Conservation (phyloP, 2,888 invertebrate species). For the Carabus problematicus region DNA sequence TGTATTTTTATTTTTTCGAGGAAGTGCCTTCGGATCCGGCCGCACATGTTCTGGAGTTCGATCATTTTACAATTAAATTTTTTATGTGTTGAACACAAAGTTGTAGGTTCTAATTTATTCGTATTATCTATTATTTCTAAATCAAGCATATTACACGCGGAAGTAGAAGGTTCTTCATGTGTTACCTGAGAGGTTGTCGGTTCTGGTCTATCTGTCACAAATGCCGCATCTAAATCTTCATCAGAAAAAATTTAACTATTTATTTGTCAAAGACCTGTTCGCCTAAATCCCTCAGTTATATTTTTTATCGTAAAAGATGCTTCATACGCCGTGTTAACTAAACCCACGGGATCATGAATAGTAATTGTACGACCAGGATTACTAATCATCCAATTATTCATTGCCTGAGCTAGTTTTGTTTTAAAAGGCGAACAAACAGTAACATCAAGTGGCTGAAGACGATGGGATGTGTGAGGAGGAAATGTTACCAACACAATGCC, state of each 20-base stretch:
- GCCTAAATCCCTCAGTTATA: no score
- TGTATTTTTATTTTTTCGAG: slow-evolving; percentile 17
- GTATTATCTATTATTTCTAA: no score
- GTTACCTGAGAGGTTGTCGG: no score
- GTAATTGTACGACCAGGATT: slow-evolving; percentile 50
- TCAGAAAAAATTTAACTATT: no score
- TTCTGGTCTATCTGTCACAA: no score
- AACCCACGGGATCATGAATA: slow-evolving; percentile 32
- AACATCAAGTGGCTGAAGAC: slow-evolving; percentile 52
- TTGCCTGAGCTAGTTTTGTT: slow-evolving; percentile 45
- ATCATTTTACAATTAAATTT: background rate
- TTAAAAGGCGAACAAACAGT: slow-evolving; percentile 47
- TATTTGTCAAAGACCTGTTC: no score
- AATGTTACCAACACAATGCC: slow-evolving; percentile 54
- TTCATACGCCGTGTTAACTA: slow-evolving; percentile 9
- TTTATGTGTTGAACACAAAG: background rate
- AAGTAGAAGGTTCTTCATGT: no score
- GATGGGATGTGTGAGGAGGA: slow-evolving; percentile 55
- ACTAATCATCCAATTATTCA: slow-evolving; percentile 50
- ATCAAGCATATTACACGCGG: no score
- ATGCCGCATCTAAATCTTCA: no score
- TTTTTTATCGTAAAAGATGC: no score
- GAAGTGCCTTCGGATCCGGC: slow-evolving; percentile 8
- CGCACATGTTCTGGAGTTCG: background rate
- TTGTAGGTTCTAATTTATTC: no score